Evolutionary conservation across 2,797 vertebrate species (phyloP).

Genomic region (Rhinoraja longicauda): DNA sequence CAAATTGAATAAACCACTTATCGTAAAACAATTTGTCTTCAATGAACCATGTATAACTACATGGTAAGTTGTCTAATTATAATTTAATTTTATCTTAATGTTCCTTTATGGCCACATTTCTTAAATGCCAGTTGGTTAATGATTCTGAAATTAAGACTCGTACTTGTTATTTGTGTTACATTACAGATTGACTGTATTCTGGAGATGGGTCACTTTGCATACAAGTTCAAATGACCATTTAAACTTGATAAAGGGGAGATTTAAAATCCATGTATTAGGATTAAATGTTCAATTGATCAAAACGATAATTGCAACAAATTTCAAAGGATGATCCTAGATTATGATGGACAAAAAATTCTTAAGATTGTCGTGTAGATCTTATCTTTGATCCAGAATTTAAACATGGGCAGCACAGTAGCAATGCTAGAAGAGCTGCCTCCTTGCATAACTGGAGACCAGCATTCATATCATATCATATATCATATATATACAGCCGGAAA

Average conservation of each 20-base stretch:
- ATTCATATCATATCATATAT: too few species aligned
- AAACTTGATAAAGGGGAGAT: not conserved
- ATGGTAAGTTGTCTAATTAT: not conserved
- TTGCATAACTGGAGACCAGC: too few species aligned
- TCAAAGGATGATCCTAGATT: not conserved
- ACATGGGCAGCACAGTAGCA: too few species aligned
- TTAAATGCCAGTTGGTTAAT: not conserved
- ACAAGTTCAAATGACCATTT: not conserved
- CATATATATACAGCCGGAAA: too few species aligned
- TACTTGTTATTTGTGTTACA: not conserved
- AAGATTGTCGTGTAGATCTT: not conserved
- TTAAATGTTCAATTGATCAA: not conserved
- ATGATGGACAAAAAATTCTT: not conserved
- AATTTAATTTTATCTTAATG: not conserved
- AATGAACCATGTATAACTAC: not conserved
- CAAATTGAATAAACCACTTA: not conserved
- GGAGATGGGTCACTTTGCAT: not conserved
- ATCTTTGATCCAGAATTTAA: not conserved
- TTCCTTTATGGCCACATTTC: not conserved
- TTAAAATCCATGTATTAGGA: not conserved
- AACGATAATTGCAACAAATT: not conserved
- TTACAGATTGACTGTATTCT: not conserved
- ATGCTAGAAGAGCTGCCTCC: too few species aligned
- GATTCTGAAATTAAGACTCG: conserved; percentile 2
- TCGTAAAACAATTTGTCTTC: not conserved